Conservation (phyloP, 1,140 invertebrate species). For the Brachionus rotundiformis region DNA sequence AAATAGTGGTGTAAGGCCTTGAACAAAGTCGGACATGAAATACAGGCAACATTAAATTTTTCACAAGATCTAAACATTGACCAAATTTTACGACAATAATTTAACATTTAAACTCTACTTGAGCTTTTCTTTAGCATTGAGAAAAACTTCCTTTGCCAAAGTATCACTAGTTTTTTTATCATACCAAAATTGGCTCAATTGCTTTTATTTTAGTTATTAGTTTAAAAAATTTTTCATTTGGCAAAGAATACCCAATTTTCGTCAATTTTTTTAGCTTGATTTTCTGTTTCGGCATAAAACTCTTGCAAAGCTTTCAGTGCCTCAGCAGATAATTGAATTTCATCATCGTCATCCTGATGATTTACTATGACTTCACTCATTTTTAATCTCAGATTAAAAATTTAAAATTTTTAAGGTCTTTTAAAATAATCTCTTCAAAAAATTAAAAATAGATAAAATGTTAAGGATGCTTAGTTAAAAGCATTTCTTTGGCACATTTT, state of each 20-base stretch:
- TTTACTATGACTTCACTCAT: neutral
- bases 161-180: conserved; percentile 73
- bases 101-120: conserved; percentile 58
- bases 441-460: neutral
- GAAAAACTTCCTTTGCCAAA: conserved; percentile 71
- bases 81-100: neutral
- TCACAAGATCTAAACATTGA: neutral
- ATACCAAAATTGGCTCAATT: conserved; percentile 97
- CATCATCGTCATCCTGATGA: conserved; percentile 69
- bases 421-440: neutral
- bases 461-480: neutral
- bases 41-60: conserved; percentile 71
- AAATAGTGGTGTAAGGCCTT: conserved; percentile 62
- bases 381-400: neutral
- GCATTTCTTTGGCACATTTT: neutral
- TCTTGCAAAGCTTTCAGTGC: conserved; percentile 77
- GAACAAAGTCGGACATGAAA: conserved; percentile 86
- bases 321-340: conserved; percentile 71
- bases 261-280: conserved; percentile 63
- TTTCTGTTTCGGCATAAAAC: conserved; percentile 75
- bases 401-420: too few relatives aligned
- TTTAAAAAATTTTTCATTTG: conserved; percentile 68
- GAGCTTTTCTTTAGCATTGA: conserved; percentile 66
- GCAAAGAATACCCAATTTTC: conserved; percentile 66
- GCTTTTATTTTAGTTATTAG: conserved; percentile 69